Evolutionary conservation across 2,113 vertebrate genomes (phyloP), one percentile per base, ranked within the genome.

Genomic region (Coregonus clupeaformis): DNA sequence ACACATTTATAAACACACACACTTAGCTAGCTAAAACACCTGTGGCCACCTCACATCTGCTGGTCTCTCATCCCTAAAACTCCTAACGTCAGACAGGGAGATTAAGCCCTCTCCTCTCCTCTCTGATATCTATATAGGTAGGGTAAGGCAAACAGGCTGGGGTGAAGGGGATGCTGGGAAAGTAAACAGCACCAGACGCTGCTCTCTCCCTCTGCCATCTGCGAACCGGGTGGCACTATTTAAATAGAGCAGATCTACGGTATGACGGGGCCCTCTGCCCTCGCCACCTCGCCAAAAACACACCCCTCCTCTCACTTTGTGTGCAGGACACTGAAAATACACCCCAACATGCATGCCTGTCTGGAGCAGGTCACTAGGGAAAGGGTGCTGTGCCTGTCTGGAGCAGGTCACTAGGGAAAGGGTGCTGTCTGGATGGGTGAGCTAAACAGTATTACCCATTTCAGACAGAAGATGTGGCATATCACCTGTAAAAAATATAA

Each of bases 201-300:
- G 14, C 69, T 57, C 70, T 14, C 64, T 20, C n/a, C 11, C 36
- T 20, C 29, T 52, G 57, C 71, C 76, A 78, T 78, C 71, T 65
- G 72, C 67, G 63, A 67, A 64, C 57, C 68, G 27, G 72, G 59
- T 73, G 22, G 59, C 59, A 49, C 29, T 70, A n/a, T 79, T 36
- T 74, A 79, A 79, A 69, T 74, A 79, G 77, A 79, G 72, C 77
- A 73, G 42, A 78, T 68, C 71, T 62, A 25, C 5, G 30, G n/a
- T 6, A 64, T 24, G 9, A 16, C 59, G 24, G 14, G 20, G 22
- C 59, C 59, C 59, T 52, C 49, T 52, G 49, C 59, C 59, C 59
- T 62, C 20, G 22, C 59, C 59, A 62, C 59, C 59, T 62, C 20
- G 59, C 59, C 59, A 62, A 22, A n/a, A 62, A 62, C 18, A 52